Evolutionary conservation across 2,797 vertebrate genomes (phyloP).

Genomic region (Fistularia tabacaria): DNA sequence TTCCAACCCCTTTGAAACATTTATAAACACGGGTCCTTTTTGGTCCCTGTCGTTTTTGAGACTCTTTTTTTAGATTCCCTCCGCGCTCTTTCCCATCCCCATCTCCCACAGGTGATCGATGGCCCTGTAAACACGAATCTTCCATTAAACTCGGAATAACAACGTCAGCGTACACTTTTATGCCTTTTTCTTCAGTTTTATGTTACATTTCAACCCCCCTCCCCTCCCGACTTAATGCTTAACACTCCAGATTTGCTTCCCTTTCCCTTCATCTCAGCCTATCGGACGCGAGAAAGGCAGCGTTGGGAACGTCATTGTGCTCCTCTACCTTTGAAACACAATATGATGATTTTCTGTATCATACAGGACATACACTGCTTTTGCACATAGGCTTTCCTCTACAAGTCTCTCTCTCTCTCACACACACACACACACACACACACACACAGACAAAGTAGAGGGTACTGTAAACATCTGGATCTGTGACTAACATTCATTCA

Average conservation of each 20-base stretch:
- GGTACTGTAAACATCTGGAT: too few relatives aligned
- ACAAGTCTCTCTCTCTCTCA: too few relatives aligned
- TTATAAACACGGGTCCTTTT: neutral
- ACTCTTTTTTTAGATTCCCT: slow-evolving; percentile 25
- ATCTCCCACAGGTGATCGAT: slow-evolving; percentile 60
- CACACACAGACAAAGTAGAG: too few relatives aligned
- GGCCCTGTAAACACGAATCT: slow-evolving; percentile 65
- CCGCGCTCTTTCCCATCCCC: slow-evolving; percentile 8
- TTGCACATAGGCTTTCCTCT: too few relatives aligned
- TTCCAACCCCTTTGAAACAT: too few relatives aligned
- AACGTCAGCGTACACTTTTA: slow-evolving; percentile 44
- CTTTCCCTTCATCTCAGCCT: neutral
- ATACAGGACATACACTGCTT: too few relatives aligned
- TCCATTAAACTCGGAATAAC: slow-evolving; percentile 66
- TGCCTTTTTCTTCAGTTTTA: slow-evolving; percentile 3
- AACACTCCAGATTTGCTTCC: neutral
- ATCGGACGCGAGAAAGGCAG: too few relatives aligned
- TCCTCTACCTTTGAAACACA: too few relatives aligned
- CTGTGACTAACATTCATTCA: too few relatives aligned
- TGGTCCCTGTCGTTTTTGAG: slow-evolving; percentile 7
- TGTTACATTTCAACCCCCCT: neutral
- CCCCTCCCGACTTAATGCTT: neutral
- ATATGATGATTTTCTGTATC: too few relatives aligned
- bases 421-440: too few relatives aligned
- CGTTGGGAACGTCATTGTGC: too few relatives aligned